Evolutionary conservation across 2,888 invertebrate genomes (phyloP).

Genomic region (Drosophila kambysellisi): DNA sequence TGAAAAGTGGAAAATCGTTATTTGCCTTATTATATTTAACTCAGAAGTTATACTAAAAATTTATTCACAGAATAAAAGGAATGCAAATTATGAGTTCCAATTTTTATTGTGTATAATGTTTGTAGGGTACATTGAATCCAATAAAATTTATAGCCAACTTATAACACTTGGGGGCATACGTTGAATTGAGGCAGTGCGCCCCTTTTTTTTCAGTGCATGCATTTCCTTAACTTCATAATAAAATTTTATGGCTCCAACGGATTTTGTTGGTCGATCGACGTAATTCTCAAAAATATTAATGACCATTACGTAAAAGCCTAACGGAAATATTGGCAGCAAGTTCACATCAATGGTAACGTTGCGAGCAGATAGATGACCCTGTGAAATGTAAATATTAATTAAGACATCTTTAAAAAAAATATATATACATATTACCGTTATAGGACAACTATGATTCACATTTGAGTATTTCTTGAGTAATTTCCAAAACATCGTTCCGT

Average conservation of each 20-base stretch:
- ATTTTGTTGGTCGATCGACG: neutral
- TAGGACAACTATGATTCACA: slow-evolving; percentile 50
- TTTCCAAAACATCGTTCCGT: slow-evolving; percentile 23
- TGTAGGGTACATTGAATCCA: neutral
- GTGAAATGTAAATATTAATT: neutral
- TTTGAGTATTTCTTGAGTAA: slow-evolving; percentile 19
- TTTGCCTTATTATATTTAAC: no score
- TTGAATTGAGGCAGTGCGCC: neutral
- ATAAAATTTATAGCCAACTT: neutral
- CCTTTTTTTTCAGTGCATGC: neutral
- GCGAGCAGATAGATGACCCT: slow-evolving; percentile 34
- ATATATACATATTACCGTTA: slow-evolving; percentile 9
- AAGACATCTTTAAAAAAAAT: neutral
- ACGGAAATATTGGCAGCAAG: neutral
- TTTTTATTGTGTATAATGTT: neutral
- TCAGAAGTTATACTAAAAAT: no score
- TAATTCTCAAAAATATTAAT: neutral
- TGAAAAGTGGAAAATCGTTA: no score
- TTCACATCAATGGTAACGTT: slow-evolving; percentile 17
- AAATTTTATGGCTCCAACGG: neutral
- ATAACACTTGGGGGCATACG: no score
- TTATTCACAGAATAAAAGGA: no score
- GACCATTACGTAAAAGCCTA: slow-evolving; percentile 1
- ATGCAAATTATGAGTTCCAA: neutral
- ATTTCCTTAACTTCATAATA: slow-evolving; percentile 18